Conservation (phyloP, 2,797 vertebrate genomes). For the Poecilia wingei region DNA sequence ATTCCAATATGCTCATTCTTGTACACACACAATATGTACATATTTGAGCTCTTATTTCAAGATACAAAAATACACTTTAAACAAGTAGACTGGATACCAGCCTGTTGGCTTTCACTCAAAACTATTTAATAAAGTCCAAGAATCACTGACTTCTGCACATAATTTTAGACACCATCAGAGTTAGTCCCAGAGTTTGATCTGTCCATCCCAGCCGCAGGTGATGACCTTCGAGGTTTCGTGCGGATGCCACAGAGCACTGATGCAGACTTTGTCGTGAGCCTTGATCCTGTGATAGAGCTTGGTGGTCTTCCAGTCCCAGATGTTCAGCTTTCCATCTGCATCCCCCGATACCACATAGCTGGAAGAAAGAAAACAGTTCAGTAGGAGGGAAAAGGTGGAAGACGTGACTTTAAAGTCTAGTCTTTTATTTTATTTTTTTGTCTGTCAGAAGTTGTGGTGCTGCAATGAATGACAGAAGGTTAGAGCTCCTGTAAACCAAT, state of each 20-base stretch:
- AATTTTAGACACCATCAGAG: neutral
- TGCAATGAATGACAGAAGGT: constrained; percentile 50
- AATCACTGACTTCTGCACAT: neutral
- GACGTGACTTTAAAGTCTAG: constrained; percentile 6
- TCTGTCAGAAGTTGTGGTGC: constrained; percentile 25
- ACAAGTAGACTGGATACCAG: constrained; percentile 84
- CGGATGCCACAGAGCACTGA: constrained; percentile 97
- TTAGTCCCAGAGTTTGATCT: constrained; percentile 97
- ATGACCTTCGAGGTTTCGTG: constrained; percentile 99
- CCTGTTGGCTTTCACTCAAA: constrained; percentile 50
- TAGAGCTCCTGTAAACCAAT: constrained; percentile 34
- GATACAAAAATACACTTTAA: constrained; percentile 54
- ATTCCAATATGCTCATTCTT: constrained; percentile 1
- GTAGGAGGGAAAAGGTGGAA: neutral
- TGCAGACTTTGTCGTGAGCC: constrained; percentile 98
- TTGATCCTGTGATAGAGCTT: constrained; percentile 98
- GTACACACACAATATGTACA: constrained; percentile 17
- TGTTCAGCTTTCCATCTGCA: constrained; percentile 96
- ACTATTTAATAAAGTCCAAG: constrained; percentile 19
- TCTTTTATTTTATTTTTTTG: constrained; percentile 1
- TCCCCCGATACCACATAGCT: constrained; percentile 99
- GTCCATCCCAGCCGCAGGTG: constrained; percentile 97
- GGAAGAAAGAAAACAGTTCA: neutral
- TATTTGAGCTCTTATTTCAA: constrained; percentile 8
- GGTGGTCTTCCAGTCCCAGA: constrained; percentile 99